Evolutionary conservation across 2,888 invertebrate genomes (phyloP).

Genomic region (Tinea pellionella): DNA sequence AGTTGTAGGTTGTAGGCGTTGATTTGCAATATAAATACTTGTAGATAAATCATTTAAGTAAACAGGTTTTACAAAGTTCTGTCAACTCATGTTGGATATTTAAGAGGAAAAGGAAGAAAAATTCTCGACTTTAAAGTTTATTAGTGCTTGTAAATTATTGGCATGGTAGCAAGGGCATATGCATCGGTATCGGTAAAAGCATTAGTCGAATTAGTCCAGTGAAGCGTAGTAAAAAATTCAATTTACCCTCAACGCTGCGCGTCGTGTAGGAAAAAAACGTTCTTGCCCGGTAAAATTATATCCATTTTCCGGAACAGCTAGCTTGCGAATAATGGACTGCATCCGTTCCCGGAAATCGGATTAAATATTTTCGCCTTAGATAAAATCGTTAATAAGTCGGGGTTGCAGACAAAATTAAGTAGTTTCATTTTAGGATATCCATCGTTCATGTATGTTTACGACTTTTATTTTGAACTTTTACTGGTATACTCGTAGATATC

Average conservation of each 20-base stretch:
- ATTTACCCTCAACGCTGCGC: slow-evolving; percentile 50
- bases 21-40: too few species aligned
- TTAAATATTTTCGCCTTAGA: slow-evolving; percentile 45
- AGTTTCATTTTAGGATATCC: background rate
- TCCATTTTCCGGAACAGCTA: slow-evolving; percentile 46
- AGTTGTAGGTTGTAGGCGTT: too few species aligned
- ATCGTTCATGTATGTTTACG: background rate
- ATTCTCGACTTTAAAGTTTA: background rate
- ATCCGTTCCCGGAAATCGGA: slow-evolving; percentile 48
- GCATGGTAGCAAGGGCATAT: slow-evolving; percentile 24
- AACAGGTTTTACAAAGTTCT: too few species aligned
- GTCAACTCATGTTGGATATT: too few species aligned
- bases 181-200: slow-evolving; percentile 48
- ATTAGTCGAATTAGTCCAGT: slow-evolving; percentile 63
- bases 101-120: too few species aligned
- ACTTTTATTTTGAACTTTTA: background rate
- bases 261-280: slow-evolving; percentile 36
- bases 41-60: too few species aligned
- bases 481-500: too few species aligned
- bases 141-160: background rate
- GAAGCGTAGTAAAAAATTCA: slow-evolving; percentile 63
- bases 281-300: slow-evolving; percentile 52
- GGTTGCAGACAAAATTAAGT: background rate
- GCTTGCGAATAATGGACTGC: slow-evolving; percentile 40
- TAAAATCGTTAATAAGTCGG: slow-evolving; percentile 37